These are phyloP conservation scores for Cettia cetti DNA, from an alignment of 2,113 vertebrate species.

Conservation along the genomic window DNA sequence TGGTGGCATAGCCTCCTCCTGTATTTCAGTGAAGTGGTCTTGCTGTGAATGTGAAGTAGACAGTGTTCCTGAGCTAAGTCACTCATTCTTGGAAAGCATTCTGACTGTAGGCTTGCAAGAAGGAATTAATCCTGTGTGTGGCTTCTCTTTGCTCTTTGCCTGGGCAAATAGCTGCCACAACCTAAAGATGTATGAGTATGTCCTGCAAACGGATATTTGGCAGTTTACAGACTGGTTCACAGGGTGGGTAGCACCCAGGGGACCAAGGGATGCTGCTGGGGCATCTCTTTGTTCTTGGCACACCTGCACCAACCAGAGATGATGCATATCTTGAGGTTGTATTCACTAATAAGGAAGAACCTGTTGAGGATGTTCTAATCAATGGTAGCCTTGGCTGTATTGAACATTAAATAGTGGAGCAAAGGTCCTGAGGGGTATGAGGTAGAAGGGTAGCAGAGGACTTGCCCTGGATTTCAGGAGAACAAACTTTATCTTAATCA, in stretches of 20 bases:
- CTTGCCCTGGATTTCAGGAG: not conserved
- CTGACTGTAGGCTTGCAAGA: not conserved
- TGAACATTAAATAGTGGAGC: not conserved
- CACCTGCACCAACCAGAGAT: not conserved
- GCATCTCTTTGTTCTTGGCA: not conserved
- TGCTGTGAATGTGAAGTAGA: not conserved
- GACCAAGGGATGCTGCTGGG: not conserved
- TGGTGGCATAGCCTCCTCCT: not conserved
- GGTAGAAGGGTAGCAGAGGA: not conserved
- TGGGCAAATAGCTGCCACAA: not conserved
- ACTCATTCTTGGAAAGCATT: not conserved
- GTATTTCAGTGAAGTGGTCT: not conserved
- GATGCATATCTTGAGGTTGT: not conserved
- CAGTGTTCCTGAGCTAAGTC: not conserved
- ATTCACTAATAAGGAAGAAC: not conserved
- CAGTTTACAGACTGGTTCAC: not conserved
- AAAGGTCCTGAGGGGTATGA: not conserved
- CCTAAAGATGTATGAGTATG: not conserved
- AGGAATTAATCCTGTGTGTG: rapidly evolving
- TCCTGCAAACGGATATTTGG: not conserved
- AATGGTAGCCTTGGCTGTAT: not conserved
- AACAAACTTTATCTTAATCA: not conserved
- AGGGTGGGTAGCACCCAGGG: not conserved
- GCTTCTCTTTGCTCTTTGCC: not conserved
- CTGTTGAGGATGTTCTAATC: not conserved